A percentile compares a stretch with the other conserved stretches of the same genome.
Evolutionary conservation across 1,140 invertebrate genomes (phyloP).

Genomic region (Drosophila rhopaloa): DNA sequence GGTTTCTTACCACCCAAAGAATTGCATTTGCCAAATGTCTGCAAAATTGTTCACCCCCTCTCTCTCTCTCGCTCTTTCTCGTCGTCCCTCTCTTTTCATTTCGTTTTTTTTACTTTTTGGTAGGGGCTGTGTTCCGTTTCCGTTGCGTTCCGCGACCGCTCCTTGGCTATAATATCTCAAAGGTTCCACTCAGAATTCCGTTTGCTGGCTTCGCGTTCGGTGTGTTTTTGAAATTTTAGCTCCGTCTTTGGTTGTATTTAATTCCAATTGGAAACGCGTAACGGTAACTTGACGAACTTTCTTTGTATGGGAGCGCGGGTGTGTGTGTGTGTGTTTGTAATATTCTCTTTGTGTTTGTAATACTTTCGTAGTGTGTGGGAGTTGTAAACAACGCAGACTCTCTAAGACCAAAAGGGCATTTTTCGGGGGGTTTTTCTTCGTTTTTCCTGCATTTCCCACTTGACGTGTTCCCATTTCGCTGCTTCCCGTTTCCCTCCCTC

Average conservation of each 20-base stretch:
- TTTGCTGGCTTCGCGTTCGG: slow-evolving; percentile 74
- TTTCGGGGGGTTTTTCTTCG: slow-evolving; percentile 17
- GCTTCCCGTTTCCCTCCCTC: slow-evolving; percentile 38
- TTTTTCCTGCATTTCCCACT: slow-evolving; percentile 68
- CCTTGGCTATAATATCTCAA: slow-evolving; percentile 40
- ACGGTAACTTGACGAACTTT: slow-evolving; percentile 22
- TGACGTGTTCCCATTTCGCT: slow-evolving; percentile 75
- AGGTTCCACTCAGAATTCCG: slow-evolving; percentile 69
- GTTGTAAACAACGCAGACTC: slow-evolving; percentile 69
- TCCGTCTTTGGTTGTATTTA: slow-evolving; percentile 19
- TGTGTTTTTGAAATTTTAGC: slow-evolving; percentile 38
- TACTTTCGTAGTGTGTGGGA: slow-evolving; percentile 7
- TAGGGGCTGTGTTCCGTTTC: slow-evolving; percentile 44
- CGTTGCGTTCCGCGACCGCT: slow-evolving; percentile 55
- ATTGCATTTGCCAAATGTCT: slow-evolving; percentile 42
- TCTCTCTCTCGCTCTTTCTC: slow-evolving; percentile 2
- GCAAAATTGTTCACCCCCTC: slow-evolving; percentile 8
- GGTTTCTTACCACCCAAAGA: slow-evolving; percentile 7
- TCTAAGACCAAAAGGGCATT: slow-evolving; percentile 30
- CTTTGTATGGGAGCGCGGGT: slow-evolving; percentile 6
- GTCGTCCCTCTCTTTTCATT: neutral
- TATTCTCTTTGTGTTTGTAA: slow-evolving; percentile 24
- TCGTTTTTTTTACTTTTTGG: neutral
- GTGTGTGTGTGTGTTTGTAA: neutral
- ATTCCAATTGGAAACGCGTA: slow-evolving; percentile 59